phyloP scores from a whole-genome alignment of 2,888 invertebrate genomes.

The Ophraella communa region DNA sequence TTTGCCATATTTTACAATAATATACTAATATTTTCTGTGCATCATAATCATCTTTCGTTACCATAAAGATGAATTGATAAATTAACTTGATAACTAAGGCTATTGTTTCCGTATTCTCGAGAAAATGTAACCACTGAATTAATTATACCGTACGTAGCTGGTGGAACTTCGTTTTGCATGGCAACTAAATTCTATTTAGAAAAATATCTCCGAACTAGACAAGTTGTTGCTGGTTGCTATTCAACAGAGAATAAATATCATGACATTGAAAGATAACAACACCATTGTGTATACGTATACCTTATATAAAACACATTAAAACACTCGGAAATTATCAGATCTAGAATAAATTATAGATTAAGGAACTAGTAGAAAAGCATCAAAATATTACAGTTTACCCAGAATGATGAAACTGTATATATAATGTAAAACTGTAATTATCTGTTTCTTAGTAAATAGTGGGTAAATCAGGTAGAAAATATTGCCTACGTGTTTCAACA shows the following conservation, averaged over 20 bases:
- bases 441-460: slow-evolving; percentile 3
- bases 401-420: not conserved
- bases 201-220: too few relatives aligned
- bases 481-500: not conserved
- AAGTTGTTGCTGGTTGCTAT: not conserved
- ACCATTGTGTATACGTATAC: too few relatives aligned
- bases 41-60: too few relatives aligned
- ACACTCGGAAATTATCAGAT: not conserved
- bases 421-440: slow-evolving; percentile 5
- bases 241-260: not conserved
- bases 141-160: too few relatives aligned
- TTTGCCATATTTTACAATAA: too few relatives aligned
- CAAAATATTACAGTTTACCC: not conserved
- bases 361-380: not conserved
- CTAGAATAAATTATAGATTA: not conserved
- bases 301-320: not conserved
- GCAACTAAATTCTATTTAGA: too few relatives aligned
- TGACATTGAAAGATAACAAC: not conserved
- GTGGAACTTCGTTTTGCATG: too few relatives aligned
- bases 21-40: too few relatives aligned
- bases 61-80: too few relatives aligned
- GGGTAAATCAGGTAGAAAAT: not conserved
- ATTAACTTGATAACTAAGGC: too few relatives aligned
- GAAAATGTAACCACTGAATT: too few relatives aligned
- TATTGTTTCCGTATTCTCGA: too few relatives aligned